Conservation (phyloP, 2,888 invertebrate genomes). For the Drosophila ustulata region DNA sequence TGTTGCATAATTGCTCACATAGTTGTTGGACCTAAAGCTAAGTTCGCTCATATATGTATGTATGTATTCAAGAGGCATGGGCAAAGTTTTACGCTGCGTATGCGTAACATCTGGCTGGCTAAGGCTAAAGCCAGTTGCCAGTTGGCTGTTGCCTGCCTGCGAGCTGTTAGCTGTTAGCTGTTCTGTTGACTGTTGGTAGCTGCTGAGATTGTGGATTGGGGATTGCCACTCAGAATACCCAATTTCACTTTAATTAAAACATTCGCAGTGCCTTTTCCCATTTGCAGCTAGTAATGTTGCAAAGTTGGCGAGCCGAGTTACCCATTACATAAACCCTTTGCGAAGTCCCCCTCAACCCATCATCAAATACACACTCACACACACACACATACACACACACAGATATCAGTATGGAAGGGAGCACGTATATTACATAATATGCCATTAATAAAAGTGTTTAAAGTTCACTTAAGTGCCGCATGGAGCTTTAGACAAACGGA, state of each 20-base stretch:
- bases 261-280: constrained; percentile 64
- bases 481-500: constrained; percentile 81
- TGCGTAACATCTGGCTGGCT: constrained; percentile 80
- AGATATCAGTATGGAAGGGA: constrained; percentile 14
- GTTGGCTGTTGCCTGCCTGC: constrained; percentile 30
- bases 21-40: constrained; percentile 40
- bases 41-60: constrained; percentile 10
- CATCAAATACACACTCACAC: constrained; percentile 22
- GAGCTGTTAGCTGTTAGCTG: constrained; percentile 24
- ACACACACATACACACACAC: constrained; percentile 4
- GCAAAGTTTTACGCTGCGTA: constrained; percentile 73
- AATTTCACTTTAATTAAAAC: constrained; percentile 83
- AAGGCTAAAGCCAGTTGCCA: constrained; percentile 49
- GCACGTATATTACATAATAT: constrained; percentile 80
- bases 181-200: constrained; percentile 49
- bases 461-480: constrained; percentile 81
- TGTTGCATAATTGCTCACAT: constrained; percentile 26
- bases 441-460: constrained; percentile 81
- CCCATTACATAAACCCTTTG: constrained; percentile 41
- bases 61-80: constrained; percentile 36
- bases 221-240: constrained; percentile 77
- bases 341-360: constrained; percentile 7
- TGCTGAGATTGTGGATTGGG: constrained; percentile 51
- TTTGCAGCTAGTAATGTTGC: constrained; percentile 77
- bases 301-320: constrained; percentile 63